Evolutionary conservation across 1,140 invertebrate genomes (phyloP).

Genomic region (Hydropsyche tenuis): DNA sequence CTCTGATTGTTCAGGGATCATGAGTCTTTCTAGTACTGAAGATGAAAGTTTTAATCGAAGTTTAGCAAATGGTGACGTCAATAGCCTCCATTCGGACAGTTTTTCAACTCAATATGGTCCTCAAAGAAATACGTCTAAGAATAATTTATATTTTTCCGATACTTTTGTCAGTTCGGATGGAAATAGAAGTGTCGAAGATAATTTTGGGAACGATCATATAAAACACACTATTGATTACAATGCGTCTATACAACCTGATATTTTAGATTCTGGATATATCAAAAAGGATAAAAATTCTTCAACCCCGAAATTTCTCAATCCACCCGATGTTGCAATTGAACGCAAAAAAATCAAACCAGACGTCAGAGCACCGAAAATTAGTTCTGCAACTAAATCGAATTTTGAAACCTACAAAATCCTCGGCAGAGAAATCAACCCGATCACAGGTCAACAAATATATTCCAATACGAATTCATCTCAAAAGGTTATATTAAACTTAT

Average conservation of each 20-base stretch:
- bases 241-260: slow-evolving; percentile 23
- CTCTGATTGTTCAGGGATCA: slow-evolving; percentile 45
- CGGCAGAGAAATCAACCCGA: not conserved
- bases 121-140: slow-evolving; percentile 48
- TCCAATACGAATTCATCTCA: not conserved
- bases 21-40: slow-evolving; percentile 47
- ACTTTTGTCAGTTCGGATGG: slow-evolving; percentile 45
- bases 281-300: not conserved
- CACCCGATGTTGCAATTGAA: slow-evolving; percentile 20
- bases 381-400: not conserved
- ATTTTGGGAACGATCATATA: slow-evolving; percentile 30
- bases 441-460: not conserved
- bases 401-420: not conserved
- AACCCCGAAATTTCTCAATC: not conserved
- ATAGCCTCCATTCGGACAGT: slow-evolving; percentile 43
- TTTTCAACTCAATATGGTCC: slow-evolving; percentile 44
- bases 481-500: not conserved
- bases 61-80: slow-evolving; percentile 44
- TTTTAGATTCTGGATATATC: slow-evolving; percentile 12
- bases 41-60: slow-evolving; percentile 48
- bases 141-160: slow-evolving; percentile 48
- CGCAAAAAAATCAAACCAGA: slow-evolving; percentile 28
- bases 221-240: not conserved
- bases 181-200: slow-evolving; percentile 42
- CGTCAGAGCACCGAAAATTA: slow-evolving; percentile 9